Evolutionary conservation across 2,113 vertebrate species (phyloP).

Genomic region (Proteles cristata): DNA sequence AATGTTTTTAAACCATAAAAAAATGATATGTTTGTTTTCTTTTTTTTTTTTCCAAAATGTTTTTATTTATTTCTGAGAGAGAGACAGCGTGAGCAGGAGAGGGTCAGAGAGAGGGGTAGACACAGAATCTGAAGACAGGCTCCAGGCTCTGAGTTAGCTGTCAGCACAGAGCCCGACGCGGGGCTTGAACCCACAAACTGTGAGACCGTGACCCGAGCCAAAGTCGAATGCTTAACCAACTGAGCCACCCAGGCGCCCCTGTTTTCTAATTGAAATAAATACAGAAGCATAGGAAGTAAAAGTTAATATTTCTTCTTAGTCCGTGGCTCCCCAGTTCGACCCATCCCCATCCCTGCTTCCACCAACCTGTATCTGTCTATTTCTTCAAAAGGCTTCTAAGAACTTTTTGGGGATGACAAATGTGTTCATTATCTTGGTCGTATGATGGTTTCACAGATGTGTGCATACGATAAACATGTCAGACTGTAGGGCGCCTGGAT

Average conservation of each 20-base stretch:
- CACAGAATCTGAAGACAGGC: too few species aligned
- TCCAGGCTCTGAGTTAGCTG: too few species aligned
- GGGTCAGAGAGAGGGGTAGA: too few species aligned
- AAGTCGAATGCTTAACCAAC: too few species aligned
- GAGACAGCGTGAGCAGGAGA: too few species aligned
- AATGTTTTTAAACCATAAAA: slow-evolving; percentile 43
- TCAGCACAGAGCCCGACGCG: too few species aligned
- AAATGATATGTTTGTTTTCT: slow-evolving; percentile 11
- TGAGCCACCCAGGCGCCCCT: background rate
- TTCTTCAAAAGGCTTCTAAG: background rate
- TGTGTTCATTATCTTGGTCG: background rate
- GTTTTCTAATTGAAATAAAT: slow-evolving; percentile 20
- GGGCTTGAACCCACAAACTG: too few species aligned
- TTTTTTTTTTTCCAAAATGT: too few species aligned
- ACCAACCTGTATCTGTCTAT: background rate
- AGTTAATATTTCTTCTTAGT: background rate
- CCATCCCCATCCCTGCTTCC: background rate
- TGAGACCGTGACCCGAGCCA: too few species aligned
- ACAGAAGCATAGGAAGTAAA: background rate
- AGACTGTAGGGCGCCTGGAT: too few species aligned
- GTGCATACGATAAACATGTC: background rate
- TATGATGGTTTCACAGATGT: background rate
- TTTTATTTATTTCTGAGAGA: too few species aligned
- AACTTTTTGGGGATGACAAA: background rate
- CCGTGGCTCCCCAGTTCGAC: background rate